Conservation (phyloP, 2,797 vertebrate genomes). For the Synaphobranchus kaupii region DNA sequence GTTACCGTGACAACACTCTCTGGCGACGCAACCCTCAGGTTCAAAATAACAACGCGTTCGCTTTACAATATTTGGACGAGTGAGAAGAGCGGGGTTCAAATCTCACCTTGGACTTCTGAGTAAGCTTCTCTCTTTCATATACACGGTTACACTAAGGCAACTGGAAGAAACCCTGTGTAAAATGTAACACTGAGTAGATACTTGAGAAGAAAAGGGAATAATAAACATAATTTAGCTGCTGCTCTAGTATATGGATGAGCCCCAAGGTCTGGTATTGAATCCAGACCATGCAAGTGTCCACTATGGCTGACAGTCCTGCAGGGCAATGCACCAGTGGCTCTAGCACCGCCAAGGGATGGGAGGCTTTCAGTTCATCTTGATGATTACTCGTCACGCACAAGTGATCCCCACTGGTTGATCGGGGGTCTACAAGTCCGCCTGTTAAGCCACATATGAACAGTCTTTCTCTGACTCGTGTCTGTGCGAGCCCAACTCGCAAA, state of each 20-base stretch:
- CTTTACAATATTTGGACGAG: too few relatives aligned
- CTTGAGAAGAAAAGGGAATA: neutral
- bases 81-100: too few relatives aligned
- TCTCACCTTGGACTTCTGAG: too few relatives aligned
- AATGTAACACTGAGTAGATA: neutral
- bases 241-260: too few relatives aligned
- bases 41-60: too few relatives aligned
- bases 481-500: neutral
- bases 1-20: too few relatives aligned
- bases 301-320: neutral
- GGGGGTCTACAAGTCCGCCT: neutral
- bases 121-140: too few relatives aligned
- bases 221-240: neutral
- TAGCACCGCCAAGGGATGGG: neutral
- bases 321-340: neutral
- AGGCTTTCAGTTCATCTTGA: neutral
- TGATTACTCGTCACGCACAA: neutral
- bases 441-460: neutral
- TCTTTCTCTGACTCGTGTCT: neutral
- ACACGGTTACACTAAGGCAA: too few relatives aligned
- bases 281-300: too few relatives aligned
- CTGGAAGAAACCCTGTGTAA: neutral
- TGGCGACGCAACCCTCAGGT: too few relatives aligned
- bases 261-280: too few relatives aligned
- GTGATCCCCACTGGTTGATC: neutral